Evolutionary conservation across 2,888 invertebrate genomes (phyloP).

Genomic region (Busseola fusca): DNA sequence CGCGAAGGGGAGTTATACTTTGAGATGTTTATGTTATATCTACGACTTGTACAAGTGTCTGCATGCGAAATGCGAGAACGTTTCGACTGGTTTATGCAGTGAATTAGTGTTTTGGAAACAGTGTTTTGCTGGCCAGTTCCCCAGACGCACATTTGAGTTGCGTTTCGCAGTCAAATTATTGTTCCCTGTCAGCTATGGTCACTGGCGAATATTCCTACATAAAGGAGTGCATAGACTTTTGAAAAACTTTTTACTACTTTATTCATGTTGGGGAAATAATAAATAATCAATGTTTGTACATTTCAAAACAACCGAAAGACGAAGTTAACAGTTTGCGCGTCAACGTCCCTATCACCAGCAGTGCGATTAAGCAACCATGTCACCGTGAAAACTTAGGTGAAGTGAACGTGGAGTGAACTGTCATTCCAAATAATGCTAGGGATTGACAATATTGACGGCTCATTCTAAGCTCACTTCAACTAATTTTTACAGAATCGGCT

Average conservation of each 20-base stretch:
- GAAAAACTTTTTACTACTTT: slow-evolving; percentile 27
- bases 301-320: neutral
- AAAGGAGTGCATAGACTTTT: slow-evolving; percentile 8
- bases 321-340: neutral
- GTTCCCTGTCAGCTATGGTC: slow-evolving; percentile 20
- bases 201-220: slow-evolving; percentile 7
- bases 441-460: no score
- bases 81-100: slow-evolving; percentile 61
- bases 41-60: slow-evolving; percentile 55
- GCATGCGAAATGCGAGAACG: slow-evolving; percentile 62
- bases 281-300: slow-evolving; percentile 21
- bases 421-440: no score
- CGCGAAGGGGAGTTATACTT: slow-evolving; percentile 70
- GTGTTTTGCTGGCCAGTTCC: slow-evolving; percentile 47
- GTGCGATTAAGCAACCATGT: no score
- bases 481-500: no score
- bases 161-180: slow-evolving; percentile 50
- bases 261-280: slow-evolving; percentile 13
- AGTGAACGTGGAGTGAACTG: no score
- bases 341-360: no score
- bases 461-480: no score
- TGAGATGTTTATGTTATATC: slow-evolving; percentile 70
- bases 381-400: no score
- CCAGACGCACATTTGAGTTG: slow-evolving; percentile 52
- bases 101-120: slow-evolving; percentile 58